Base-by-base conservation (phyloP, 2,888 invertebrate species). In the Drosophila anomalata region DNA sequence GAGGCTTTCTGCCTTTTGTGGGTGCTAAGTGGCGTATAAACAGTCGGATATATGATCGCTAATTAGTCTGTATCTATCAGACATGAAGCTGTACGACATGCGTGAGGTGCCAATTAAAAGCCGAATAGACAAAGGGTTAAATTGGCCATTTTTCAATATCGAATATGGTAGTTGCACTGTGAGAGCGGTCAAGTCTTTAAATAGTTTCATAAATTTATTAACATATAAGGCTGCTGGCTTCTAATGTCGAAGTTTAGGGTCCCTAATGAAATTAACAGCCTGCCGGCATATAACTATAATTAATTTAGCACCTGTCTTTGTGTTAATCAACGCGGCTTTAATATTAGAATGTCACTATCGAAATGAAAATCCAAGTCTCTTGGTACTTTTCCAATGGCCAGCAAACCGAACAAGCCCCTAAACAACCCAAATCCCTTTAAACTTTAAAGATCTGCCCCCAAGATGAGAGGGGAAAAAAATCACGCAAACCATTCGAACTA, bases 401-500 rank as follows among this genome's bases (percentile, higher is more conserved):
- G 22, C 8, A 8, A 44, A 17, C 11, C 12, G 12, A 65, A 66
- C 69, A 63, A 61, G 62, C 76, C 82, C 68, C 68, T 42, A 26
- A n/a, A 11, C 31, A 11, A 33, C 36, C 36, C 5, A 36, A 14
- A 22, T 5, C 51, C 46, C 68, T 20, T 33, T n/a, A 3, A 47
- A 11, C 44, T 39, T 12, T 8, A n/a, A 12, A 59, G 48, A 55
- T 51, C 11, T 47, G 20, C 20, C 53, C 39, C n/a, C 20, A 20
- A 73, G 75, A 65, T 77, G 47, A 33, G 29, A 4, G 22, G 29
- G 29, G 29, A 29, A 29, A 9, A 9, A 74, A 74, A 76, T 69
- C 83, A 82, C 80, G 81, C 80, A 75, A 77, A 59, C 57, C 44
- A 51, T 22, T 61, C 73, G 73, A 50, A 68, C 84, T 69, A 80